phyloP scores from a whole-genome alignment of 35 echinoderm and acorn worm species.

The Stichopus chloronotus region DNA sequence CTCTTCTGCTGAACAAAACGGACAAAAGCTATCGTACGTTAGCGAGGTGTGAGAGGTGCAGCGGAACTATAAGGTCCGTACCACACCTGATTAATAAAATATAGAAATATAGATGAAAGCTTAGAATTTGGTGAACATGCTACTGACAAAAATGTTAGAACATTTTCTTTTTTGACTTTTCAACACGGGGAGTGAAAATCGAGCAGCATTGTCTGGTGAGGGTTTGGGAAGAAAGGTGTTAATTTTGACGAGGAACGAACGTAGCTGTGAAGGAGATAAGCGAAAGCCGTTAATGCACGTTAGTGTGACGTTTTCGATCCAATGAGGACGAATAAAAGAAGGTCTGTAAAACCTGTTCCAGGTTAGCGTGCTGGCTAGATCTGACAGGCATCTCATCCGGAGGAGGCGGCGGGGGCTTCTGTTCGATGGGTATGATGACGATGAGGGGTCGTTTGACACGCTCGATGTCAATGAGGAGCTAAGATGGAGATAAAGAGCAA shows the following conservation, averaged over 20 bases:
- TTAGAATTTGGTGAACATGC: neutral
- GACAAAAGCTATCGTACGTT: neutral
- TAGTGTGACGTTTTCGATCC: neutral
- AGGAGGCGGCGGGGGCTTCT: neutral
- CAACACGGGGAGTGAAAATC: neutral
- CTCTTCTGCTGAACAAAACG: neutral
- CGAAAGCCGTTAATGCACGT: neutral
- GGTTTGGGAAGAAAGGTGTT: neutral
- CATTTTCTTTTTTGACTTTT: neutral
- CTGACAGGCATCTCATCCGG: constrained; percentile 12
- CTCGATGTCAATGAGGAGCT: constrained; percentile 53
- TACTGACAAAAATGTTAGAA: neutral
- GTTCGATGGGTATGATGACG: constrained; percentile 46
- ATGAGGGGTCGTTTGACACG: constrained; percentile 53
- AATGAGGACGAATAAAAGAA: neutral
- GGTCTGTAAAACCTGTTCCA: constrained; percentile 36
- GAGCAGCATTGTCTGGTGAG: neutral
- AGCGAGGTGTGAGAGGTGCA: neutral
- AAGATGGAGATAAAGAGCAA: neutral
- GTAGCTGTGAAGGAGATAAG: no score
- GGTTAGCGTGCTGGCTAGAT: constrained; percentile 32
- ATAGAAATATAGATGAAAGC: neutral
- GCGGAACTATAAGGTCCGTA: neutral
- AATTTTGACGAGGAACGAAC: neutral
- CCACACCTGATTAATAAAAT: neutral